Conservation (phyloP, 2,888 invertebrate genomes). For the Dichetophora obliterata region DNA sequence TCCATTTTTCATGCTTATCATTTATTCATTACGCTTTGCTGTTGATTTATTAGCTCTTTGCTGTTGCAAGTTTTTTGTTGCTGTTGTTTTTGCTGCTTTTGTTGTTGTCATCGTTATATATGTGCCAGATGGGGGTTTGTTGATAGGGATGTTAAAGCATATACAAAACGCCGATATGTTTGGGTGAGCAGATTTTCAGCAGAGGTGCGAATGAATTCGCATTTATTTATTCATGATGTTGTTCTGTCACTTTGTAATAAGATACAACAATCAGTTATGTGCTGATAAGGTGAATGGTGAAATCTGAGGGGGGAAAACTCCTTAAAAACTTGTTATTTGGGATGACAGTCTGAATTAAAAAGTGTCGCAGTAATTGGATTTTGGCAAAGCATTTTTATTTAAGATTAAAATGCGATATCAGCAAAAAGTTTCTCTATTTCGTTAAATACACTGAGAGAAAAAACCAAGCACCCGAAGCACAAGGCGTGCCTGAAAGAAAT, state of each 20-base stretch:
- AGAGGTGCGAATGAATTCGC: neutral
- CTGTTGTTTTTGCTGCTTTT: neutral
- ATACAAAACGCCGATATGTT: neutral
- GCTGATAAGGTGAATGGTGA: neutral
- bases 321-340: too few relatives aligned
- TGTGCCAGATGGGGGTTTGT: neutral
- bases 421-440: too few relatives aligned
- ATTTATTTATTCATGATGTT: neutral
- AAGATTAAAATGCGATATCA: too few relatives aligned
- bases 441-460: too few relatives aligned
- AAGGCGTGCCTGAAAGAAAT: too few relatives aligned
- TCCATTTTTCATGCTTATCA: constrained; percentile 51
- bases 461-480: too few relatives aligned
- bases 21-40: constrained; percentile 53
- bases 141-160: neutral
- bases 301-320: too few relatives aligned
- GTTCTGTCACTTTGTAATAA: neutral
- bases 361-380: too few relatives aligned
- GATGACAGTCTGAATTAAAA: too few relatives aligned
- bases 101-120: neutral
- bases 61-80: neutral
- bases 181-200: neutral
- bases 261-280: too few relatives aligned
- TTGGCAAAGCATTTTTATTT: too few relatives aligned
- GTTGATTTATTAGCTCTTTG: constrained; percentile 52